phyloP scores from a whole-genome alignment of 2,888 invertebrate genomes.

The Chouioia cunea region DNA sequence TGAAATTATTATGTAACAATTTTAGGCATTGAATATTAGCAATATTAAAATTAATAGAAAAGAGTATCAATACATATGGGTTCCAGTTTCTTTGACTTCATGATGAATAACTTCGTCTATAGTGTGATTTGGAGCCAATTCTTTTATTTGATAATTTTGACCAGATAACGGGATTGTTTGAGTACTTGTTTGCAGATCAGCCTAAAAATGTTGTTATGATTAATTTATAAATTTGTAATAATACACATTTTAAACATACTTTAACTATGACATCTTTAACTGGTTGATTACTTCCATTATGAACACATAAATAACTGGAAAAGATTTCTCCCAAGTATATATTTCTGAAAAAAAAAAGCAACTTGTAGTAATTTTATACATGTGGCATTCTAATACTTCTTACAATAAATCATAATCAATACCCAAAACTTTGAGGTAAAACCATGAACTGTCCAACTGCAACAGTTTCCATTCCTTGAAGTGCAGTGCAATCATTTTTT shows the following conservation, averaged over 20 bases:
- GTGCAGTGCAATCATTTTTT: slow-evolving; percentile 87
- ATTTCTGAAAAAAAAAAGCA: slow-evolving; percentile 72
- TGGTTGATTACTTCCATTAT: slow-evolving; percentile 90
- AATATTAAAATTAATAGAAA: background rate
- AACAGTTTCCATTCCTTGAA: slow-evolving; percentile 83
- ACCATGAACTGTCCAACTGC: slow-evolving; percentile 91
- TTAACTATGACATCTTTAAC: slow-evolving; percentile 88
- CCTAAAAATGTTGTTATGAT: slow-evolving; percentile 69
- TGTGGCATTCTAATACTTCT: background rate
- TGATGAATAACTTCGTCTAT: slow-evolving; percentile 96
- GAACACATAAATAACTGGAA: slow-evolving; percentile 96
- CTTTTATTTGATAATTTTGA: slow-evolving; percentile 72
- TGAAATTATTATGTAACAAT: slow-evolving; percentile 22
- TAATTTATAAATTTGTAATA: background rate
- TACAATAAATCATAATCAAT: slow-evolving; percentile 20
- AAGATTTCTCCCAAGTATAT: slow-evolving; percentile 99
- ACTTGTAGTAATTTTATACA: slow-evolving; percentile 11
- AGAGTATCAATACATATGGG: slow-evolving; percentile 87
- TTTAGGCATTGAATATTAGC: slow-evolving; percentile 2
- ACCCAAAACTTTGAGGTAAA: slow-evolving; percentile 96
- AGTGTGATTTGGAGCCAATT: slow-evolving; percentile 82
- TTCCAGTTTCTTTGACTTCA: slow-evolving; percentile 99
- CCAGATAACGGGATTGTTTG: slow-evolving; percentile 88
- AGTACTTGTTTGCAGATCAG: slow-evolving; percentile 93
- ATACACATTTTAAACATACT: slow-evolving; percentile 67